Conservation (phyloP, 2,888 invertebrate species). For the Oscheius sp. region DNA sequence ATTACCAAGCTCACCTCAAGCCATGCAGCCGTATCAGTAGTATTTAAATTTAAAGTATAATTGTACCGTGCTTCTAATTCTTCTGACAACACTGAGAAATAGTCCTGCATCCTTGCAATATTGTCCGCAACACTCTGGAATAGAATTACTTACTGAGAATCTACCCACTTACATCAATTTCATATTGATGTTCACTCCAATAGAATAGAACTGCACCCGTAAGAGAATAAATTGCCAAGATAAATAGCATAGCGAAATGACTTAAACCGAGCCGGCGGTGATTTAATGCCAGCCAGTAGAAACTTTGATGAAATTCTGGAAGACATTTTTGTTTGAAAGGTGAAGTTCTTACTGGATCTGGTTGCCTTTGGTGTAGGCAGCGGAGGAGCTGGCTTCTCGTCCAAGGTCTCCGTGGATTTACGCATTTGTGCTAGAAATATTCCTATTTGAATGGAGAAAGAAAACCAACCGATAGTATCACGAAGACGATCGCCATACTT, state of each 20-base stretch:
- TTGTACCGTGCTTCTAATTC: slow-evolving; percentile 18
- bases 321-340: neutral
- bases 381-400: slow-evolving; percentile 14
- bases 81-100: slow-evolving; percentile 22
- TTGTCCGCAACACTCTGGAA: slow-evolving; percentile 11
- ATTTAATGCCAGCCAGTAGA: slow-evolving; percentile 58
- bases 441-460: too few relatives aligned
- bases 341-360: slow-evolving; percentile 17
- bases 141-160: neutral
- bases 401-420: slow-evolving; percentile 18
- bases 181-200: slow-evolving; percentile 51
- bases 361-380: slow-evolving; percentile 20
- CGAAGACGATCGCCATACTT: slow-evolving; percentile 22
- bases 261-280: slow-evolving; percentile 56
- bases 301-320: slow-evolving; percentile 54
- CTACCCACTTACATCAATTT: slow-evolving; percentile 42
- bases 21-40: neutral
- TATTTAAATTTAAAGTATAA: slow-evolving; percentile 13
- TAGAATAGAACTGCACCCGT: slow-evolving; percentile 57
- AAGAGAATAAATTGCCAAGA: slow-evolving; percentile 50
- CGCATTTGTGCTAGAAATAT: neutral
- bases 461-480: slow-evolving; percentile 3
- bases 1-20: slow-evolving; percentile 17
- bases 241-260: slow-evolving; percentile 52
- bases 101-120: slow-evolving; percentile 9